Conservation (phyloP, 2,888 invertebrate genomes). For the Pycnomerus fuliginosus region DNA sequence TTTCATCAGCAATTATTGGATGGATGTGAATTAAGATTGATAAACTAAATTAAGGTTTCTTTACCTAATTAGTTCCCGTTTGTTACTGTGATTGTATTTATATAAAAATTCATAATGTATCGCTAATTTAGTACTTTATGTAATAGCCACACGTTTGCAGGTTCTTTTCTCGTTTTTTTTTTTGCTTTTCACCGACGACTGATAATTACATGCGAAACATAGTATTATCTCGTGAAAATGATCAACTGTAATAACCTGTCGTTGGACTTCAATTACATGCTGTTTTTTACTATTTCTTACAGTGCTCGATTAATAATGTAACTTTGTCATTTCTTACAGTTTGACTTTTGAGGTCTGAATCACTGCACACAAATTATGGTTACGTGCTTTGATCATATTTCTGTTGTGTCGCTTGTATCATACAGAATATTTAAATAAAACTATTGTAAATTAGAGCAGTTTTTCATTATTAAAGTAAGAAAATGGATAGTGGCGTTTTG, state of each 20-base stretch:
- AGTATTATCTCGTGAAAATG: background rate
- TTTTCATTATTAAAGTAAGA: too few relatives aligned
- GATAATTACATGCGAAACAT: constrained; percentile 4
- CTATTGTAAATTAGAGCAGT: too few relatives aligned
- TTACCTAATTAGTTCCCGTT: constrained; percentile 48
- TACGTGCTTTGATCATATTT: constrained; percentile 50
- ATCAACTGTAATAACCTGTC: background rate
- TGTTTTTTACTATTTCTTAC: too few relatives aligned
- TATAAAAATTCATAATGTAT: constrained; percentile 41
- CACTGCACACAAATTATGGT: constrained; percentile 44
- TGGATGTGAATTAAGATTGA: constrained; percentile 34
- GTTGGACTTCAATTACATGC: too few relatives aligned
- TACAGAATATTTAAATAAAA: constrained; percentile 52
- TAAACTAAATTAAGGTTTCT: constrained; percentile 30
- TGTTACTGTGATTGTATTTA: constrained; percentile 52
- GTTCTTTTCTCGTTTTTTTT: constrained; percentile 37
- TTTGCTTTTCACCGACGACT: constrained; percentile 37
- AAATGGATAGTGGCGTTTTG: too few relatives aligned
- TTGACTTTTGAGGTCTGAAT: constrained; percentile 35
- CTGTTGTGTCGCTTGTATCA: constrained; percentile 54
- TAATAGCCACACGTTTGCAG: constrained; percentile 27
- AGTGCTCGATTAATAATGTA: too few relatives aligned
- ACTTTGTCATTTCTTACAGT: too few relatives aligned
- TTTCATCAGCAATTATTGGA: constrained; percentile 36
- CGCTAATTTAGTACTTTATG: constrained; percentile 34